Conservation (phyloP, 2,888 invertebrate genomes). For the Andricus curvator region DNA sequence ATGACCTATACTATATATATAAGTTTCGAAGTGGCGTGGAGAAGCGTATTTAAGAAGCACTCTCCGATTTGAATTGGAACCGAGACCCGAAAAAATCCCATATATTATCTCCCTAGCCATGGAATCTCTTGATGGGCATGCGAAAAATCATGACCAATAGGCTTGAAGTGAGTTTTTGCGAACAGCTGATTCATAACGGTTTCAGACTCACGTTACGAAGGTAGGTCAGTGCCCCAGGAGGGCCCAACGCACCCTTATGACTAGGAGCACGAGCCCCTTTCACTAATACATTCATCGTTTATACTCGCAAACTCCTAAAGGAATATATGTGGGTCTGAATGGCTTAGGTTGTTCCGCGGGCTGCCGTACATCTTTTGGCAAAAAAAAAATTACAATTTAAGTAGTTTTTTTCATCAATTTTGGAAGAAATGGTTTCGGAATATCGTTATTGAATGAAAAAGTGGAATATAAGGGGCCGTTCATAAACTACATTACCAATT, state of each 20-base stretch:
- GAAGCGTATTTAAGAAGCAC: conserved; percentile 36
- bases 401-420: conserved; percentile 9
- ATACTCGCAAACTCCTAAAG: conserved; percentile 3
- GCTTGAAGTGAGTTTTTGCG: conserved; percentile 21
- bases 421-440: background rate
- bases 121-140: background rate
- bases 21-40: conserved; percentile 23
- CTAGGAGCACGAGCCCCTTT: conserved; percentile 30
- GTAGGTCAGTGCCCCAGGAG: conserved; percentile 76
- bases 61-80: conserved; percentile 40
- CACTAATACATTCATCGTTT: conserved; percentile 30
- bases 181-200: conserved; percentile 74
- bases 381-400: conserved; percentile 20
- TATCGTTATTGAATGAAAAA: background rate
- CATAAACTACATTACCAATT: too few species aligned
- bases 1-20: background rate
- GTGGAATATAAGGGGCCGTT: background rate
- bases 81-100: conserved; percentile 20
- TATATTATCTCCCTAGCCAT: background rate
- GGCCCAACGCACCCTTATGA: conserved; percentile 56
- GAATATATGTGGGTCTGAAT: background rate
- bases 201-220: conserved; percentile 63
- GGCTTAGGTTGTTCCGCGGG: background rate
- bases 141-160: conserved; percentile 29
- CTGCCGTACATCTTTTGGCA: background rate